Conservation (phyloP, 2,113 vertebrate genomes). For the Sula dactylatra region DNA sequence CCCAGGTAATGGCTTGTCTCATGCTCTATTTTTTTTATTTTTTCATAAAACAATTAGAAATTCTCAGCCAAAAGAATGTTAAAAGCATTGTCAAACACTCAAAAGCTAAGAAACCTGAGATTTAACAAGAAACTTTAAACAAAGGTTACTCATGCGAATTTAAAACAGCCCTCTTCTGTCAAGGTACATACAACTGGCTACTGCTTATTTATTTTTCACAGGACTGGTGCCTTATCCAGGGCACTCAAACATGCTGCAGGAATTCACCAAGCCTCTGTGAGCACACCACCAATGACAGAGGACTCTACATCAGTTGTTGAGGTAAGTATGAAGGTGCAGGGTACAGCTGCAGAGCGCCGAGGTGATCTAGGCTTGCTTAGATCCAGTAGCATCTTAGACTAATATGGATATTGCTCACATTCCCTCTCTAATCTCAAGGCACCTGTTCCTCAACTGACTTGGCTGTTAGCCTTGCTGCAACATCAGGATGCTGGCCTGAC, state of each 20-base stretch:
- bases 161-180: neutral
- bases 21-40: neutral
- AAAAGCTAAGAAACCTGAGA: neutral
- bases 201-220: slow-evolving; percentile 37
- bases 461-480: neutral
- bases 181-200: neutral
- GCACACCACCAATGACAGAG: neutral
- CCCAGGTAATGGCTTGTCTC: neutral
- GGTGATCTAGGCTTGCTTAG: neutral
- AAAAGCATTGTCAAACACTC: neutral
- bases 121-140: neutral
- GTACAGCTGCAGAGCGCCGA: neutral
- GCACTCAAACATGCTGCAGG: neutral
- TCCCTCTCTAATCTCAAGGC: neutral
- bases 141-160: neutral
- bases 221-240: neutral
- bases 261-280: neutral
- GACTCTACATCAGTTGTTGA: neutral
- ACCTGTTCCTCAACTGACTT: neutral
- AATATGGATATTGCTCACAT: accelerated
- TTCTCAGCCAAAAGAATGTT: neutral
- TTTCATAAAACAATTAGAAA: neutral
- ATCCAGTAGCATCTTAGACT: neutral
- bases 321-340: neutral
- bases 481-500: neutral